Evolutionary conservation across 2,797 vertebrate genomes (phyloP).

Genomic region (Echiichthys vipera): DNA sequence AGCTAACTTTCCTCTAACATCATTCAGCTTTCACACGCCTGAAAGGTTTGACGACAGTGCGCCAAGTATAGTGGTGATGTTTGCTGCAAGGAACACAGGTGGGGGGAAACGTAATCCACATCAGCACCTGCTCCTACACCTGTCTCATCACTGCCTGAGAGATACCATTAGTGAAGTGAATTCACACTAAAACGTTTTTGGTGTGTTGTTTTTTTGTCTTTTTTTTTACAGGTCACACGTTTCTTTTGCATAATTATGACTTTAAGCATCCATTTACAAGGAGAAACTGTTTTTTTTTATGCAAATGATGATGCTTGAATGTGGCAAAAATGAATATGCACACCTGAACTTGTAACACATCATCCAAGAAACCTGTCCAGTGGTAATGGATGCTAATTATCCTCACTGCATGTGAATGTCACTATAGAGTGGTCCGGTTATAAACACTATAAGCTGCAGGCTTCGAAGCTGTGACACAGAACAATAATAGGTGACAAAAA

Average conservation of each 20-base stretch:
- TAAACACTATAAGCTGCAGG: conserved; percentile 23
- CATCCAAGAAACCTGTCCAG: conserved; percentile 34
- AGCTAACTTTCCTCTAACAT: conserved; percentile 35
- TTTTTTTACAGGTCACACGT: conserved; percentile 21
- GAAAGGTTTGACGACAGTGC: conserved; percentile 40
- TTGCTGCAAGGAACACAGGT: conserved; percentile 24
- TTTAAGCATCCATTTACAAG: conserved; percentile 4
- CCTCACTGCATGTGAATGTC: conserved; percentile 33
- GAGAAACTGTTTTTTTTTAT: not conserved
- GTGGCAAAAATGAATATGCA: conserved; percentile 22
- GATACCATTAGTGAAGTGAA: conserved; percentile 21
- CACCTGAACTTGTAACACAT: conserved; percentile 41
- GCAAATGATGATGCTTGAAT: conserved; percentile 20
- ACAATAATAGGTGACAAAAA: conserved; percentile 9
- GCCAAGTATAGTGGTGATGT: conserved; percentile 38
- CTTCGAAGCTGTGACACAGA: conserved; percentile 28
- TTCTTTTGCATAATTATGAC: conserved; percentile 24
- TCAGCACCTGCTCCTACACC: conserved; percentile 47
- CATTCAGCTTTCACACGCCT: conserved; percentile 38
- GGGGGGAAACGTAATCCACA: conserved; percentile 6
- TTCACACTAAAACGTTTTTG: conserved; percentile 10
- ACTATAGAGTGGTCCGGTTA: conserved; percentile 29
- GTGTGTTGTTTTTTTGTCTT: too few species aligned
- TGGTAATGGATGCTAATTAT: conserved; percentile 60
- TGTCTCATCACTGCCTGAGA: conserved; percentile 40